Evolutionary conservation across 2,888 invertebrate species (phyloP).

Genomic region (Colletes collaris): DNA sequence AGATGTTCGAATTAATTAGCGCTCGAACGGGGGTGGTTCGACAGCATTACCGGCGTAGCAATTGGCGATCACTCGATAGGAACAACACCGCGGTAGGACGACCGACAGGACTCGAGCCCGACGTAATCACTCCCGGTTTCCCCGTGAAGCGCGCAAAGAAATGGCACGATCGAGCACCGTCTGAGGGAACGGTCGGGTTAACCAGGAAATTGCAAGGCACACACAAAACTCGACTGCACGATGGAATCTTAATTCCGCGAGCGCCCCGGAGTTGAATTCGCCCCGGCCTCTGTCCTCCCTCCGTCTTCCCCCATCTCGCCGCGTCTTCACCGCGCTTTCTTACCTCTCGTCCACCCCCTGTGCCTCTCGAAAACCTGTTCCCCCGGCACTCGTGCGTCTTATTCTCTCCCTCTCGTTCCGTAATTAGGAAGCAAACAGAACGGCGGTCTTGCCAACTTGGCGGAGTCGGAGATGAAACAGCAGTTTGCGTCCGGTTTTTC

Average conservation of each 20-base stretch:
- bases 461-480: conserved; percentile 78
- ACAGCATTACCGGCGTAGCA: too few relatives aligned
- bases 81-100: background rate
- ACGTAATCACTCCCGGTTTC: too few relatives aligned
- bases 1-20: too few relatives aligned
- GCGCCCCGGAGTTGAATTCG: conserved; percentile 62
- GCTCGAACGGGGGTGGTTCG: too few relatives aligned
- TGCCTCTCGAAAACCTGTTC: conserved; percentile 17
- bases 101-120: background rate
- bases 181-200: conserved; percentile 63
- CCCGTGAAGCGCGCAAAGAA: background rate
- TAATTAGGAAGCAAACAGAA: conserved; percentile 80
- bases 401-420: conserved; percentile 67
- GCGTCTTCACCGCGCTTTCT: conserved; percentile 14
- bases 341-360: conserved; percentile 37
- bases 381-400: conserved; percentile 53
- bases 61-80: background rate
- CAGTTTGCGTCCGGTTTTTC: conserved; percentile 74
- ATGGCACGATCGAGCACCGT: background rate
- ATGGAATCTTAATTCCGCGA: conserved; percentile 77
- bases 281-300: conserved; percentile 50
- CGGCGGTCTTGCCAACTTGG: conserved; percentile 78
- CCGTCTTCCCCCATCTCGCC: conserved; percentile 31
- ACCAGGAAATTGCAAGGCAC: conserved; percentile 77
- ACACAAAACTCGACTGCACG: conserved; percentile 74